Evolutionary conservation across 2,113 vertebrate genomes (phyloP).

Genomic region (Puma concolor): DNA sequence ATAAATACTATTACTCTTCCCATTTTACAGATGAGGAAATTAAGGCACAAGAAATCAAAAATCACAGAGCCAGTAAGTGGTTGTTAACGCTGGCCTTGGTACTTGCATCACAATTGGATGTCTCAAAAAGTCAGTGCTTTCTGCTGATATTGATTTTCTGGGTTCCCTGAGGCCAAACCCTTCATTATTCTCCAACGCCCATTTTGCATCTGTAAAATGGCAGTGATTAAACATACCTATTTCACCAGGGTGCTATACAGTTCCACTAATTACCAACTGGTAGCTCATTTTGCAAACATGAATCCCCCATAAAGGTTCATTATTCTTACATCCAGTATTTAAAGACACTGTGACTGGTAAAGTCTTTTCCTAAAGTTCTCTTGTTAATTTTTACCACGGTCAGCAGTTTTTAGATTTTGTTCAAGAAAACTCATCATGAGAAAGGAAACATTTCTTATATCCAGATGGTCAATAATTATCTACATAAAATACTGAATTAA

Average conservation of each 20-base stretch:
- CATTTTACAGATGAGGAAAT: background rate
- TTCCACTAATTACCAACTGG: slow-evolving; percentile 61
- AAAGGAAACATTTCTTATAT: slow-evolving; percentile 46
- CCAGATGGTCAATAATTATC: slow-evolving; percentile 30
- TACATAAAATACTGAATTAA: background rate
- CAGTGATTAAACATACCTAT: slow-evolving; percentile 56
- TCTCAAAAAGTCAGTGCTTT: slow-evolving; percentile 26
- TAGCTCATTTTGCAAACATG: slow-evolving; percentile 67
- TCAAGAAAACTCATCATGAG: slow-evolving; percentile 28
- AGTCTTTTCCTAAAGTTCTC: slow-evolving; percentile 40
- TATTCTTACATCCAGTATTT: slow-evolving; percentile 59
- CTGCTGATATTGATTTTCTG: slow-evolving; percentile 70
- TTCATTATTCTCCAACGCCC: slow-evolving; percentile 65
- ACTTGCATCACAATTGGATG: background rate
- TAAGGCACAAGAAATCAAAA: background rate
- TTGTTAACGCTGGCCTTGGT: background rate
- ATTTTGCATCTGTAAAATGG: slow-evolving; percentile 56
- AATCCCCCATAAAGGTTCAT: slow-evolving; percentile 49
- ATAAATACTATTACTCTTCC: background rate
- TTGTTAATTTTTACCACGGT: slow-evolving; percentile 41
- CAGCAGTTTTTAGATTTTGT: slow-evolving; percentile 63
- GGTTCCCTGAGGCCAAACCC: slow-evolving; percentile 27
- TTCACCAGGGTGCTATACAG: slow-evolving; percentile 56
- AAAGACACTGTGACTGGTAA: slow-evolving; percentile 35
- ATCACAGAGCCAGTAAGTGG: background rate